Conservation (phyloP, 2,113 vertebrate species). For the Limnothrissa miodon region DNA sequence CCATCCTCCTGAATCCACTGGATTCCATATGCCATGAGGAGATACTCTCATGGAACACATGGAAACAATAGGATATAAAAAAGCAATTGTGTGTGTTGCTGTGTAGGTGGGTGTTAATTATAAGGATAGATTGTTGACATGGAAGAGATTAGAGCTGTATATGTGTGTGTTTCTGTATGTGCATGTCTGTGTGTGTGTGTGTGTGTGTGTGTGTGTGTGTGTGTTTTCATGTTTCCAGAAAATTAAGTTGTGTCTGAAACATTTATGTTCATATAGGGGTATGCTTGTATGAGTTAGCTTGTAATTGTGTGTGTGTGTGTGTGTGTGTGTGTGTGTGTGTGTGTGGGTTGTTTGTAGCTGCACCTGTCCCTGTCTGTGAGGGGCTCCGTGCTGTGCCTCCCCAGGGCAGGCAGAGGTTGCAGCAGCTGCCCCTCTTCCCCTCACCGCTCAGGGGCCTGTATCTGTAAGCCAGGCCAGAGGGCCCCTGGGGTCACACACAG, state of each 20-base stretch:
- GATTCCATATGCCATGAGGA: not conserved
- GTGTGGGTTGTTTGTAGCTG: not conserved
- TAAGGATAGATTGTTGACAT: too few species aligned
- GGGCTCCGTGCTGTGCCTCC: not conserved
- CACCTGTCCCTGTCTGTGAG: conserved; percentile 25
- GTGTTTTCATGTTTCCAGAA: not conserved
- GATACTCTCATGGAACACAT: not conserved
- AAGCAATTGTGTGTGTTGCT: not conserved
- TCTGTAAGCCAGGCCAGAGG: conserved; percentile 23
- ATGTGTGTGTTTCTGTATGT: not conserved
- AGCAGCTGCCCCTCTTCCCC: conserved; percentile 20
- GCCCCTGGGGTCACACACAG: conserved; percentile 34
- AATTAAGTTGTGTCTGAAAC: not conserved
- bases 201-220: not conserved
- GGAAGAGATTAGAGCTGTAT: not conserved
- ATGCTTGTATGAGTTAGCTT: not conserved
- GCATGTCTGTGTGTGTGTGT: not conserved
- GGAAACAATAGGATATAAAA: not conserved
- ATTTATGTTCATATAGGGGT: not conserved
- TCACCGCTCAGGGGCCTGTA: not conserved
- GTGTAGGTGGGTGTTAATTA: not conserved
- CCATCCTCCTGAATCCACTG: not conserved
- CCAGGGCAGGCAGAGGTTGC: not conserved
- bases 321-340: not conserved
- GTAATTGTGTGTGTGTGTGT: not conserved